Evolutionary conservation across 2,888 invertebrate genomes (phyloP).

Genomic region (Leptinotarsa tumamoca): DNA sequence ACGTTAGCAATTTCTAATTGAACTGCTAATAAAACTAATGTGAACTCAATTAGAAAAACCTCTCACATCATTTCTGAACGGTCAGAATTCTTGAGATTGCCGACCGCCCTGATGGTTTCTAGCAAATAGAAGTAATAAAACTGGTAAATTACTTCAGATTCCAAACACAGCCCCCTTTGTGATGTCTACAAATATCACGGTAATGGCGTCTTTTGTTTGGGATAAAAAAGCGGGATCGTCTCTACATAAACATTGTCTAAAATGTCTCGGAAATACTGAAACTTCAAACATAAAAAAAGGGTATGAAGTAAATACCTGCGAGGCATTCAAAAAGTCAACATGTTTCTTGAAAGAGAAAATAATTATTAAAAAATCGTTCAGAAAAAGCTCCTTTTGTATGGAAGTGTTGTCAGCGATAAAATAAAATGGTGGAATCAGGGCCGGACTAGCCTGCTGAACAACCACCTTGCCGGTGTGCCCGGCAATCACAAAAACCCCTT

Average conservation of each 20-base stretch:
- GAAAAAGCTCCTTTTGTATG: no score
- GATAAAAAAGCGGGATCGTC: constrained; percentile 12
- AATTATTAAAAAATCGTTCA: no score
- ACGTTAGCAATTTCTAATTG: neutral
- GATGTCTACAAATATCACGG: constrained; percentile 27
- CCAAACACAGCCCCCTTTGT: constrained; percentile 28
- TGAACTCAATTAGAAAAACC: constrained; percentile 1
- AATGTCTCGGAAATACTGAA: constrained; percentile 18
- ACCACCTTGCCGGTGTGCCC: no score
- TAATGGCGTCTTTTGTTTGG: constrained; percentile 14
- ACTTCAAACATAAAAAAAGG: constrained; percentile 7
- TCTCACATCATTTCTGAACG: neutral
- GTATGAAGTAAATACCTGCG: constrained; percentile 12
- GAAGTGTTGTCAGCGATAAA: no score
- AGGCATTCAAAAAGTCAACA: neutral
- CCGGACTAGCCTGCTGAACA: no score
- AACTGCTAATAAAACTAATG: neutral
- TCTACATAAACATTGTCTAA: constrained; percentile 13
- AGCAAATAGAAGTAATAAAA: constrained; percentile 25
- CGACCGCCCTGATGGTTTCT: constrained; percentile 9
- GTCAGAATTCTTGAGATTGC: constrained; percentile 13
- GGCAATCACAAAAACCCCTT: no score
- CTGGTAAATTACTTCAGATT: constrained; percentile 27
- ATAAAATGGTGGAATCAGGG: no score
- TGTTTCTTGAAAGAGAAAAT: neutral